Base-by-base conservation (phyloP, 92 coral and sea anemone genomes). In the Paragorgia papillata region DNA sequence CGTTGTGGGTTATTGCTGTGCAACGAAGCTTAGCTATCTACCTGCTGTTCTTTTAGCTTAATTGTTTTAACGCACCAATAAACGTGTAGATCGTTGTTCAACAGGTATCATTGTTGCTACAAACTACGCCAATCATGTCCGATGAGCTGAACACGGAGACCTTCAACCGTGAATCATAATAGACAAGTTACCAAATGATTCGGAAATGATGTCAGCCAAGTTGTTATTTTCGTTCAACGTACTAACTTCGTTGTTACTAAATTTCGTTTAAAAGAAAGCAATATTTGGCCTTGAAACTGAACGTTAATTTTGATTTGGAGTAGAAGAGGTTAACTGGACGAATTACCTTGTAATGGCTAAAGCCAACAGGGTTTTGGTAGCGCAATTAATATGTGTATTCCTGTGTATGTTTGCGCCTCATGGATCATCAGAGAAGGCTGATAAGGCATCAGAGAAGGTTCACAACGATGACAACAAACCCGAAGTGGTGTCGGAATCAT, bases 391-490 rank as follows among this genome's bases (percentile, higher is more conserved):
- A 6, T 53, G 63, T 34, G 49, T 71, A 32, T 13, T 53, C 17
- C n/a, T 71, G 20, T 71, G 31, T 49, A 0, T 71, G 27, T 28
- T 54, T 20, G 19, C 54, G 5, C 94, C 92, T 37, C 93, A 88
- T 32, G 95, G 88, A 60, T 79, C 90, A 41, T 93, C 85, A 33
- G 97, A 91, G 31, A 91, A 89, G 83, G 90, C 97, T 14, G 85
- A 87, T 73, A 86, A 91, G 26, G 97, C 90, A 14, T 96, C 96
- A 76, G 90, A 87, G 13, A 85, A 90, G 34, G 97, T 88, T 61
- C 92, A 90, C 78, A 96, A 96, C 48, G 32, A 64, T 20, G 55
- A 49, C 3, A 26, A 15, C 19, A 68, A 43, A 28, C 0, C 29
- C 2, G 59, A 46, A 30, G 57, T 43, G 19, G 30, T 27, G 5